Base-by-base conservation (phyloP, 2,888 invertebrate species). In the Zele albiditarsus region DNA sequence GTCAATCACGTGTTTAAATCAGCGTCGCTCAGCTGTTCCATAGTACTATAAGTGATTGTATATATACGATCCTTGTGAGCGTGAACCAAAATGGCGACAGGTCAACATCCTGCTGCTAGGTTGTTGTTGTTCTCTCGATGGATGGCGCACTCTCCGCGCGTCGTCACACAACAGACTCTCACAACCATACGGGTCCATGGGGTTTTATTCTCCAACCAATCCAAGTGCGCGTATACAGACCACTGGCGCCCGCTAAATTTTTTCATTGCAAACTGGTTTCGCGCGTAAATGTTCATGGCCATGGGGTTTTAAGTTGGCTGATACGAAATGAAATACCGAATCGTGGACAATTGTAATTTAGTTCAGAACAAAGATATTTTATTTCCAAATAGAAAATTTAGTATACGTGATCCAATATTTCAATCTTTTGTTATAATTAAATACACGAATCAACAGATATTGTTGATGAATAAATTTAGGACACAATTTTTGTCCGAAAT, bases 41-140 rank as follows among this genome's bases (percentile, higher is more conserved):
- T 86, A 86, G 85, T 86, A 86, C 87, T 85, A 86, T 84, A 87
- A 87, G 70, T 38, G 53, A 53, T n/a, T 20, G 53, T 53, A 20
- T 20, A 53, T 53, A 20, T 23, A 53, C 53, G 20, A 20, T 53
- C 1, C 67, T 67, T 84, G 84, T 84, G 62, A 77, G 20, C 80
- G 82, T 83, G 84, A 82, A 80, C 84, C 84, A 85, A 85, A 79
- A 87, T 88, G 85, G 86, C 84, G 82, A 69, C 78, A 82, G 89
- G 89, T 88, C 90, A 91, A 91, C 91, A 91, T 89, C 82, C 80
- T 89, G 89, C 85, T 85, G 84, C 73, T 72, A 58, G 58, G 68
- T 66, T 58, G 66, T 69, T 73, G 72, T 20, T 33, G 31, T 71
- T 69, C 80, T 78, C 28, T 60, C 31, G 58, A 58, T 58, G 58